These are phyloP conservation scores for Aporrectodea caliginosa DNA, from an alignment of 1,140 invertebrate genomes.

Conservation along the genomic window DNA sequence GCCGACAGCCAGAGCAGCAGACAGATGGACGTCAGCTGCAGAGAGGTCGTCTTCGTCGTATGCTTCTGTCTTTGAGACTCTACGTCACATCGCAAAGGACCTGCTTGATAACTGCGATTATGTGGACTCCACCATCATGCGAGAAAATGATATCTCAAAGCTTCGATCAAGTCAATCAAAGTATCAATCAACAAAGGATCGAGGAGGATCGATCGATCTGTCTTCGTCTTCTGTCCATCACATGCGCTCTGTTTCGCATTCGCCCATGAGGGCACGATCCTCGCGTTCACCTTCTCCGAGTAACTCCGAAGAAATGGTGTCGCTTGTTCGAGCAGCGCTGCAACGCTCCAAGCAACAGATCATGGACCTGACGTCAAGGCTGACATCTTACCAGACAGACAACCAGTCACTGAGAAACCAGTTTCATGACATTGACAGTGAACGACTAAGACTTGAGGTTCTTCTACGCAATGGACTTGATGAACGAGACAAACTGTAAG, in stretches of 20 bases:
- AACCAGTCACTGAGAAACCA: conserved; percentile 42
- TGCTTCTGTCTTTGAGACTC: conserved; percentile 68
- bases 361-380: conserved; percentile 49
- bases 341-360: conserved; percentile 21
- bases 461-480: conserved; percentile 48
- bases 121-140: neutral
- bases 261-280: conserved; percentile 43
- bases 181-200: no score
- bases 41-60: no score
- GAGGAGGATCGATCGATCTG: neutral
- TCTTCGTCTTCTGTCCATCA: neutral
- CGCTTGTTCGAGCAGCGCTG: conserved; percentile 64
- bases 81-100: conserved; percentile 80
- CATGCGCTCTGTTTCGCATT: neutral
- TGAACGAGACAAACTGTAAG: conserved; percentile 51
- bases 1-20: neutral
- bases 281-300: conserved; percentile 83
- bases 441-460: conserved; percentile 47
- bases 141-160: neutral
- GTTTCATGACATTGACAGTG: conserved; percentile 51
- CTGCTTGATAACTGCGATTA: neutral
- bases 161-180: no score
- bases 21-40: no score
- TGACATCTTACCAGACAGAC: conserved; percentile 46
- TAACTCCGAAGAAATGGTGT: conserved; percentile 84